Evolutionary conservation across 2,113 vertebrate species (phyloP).

Genomic region (Corythoichthys intestinalis): DNA sequence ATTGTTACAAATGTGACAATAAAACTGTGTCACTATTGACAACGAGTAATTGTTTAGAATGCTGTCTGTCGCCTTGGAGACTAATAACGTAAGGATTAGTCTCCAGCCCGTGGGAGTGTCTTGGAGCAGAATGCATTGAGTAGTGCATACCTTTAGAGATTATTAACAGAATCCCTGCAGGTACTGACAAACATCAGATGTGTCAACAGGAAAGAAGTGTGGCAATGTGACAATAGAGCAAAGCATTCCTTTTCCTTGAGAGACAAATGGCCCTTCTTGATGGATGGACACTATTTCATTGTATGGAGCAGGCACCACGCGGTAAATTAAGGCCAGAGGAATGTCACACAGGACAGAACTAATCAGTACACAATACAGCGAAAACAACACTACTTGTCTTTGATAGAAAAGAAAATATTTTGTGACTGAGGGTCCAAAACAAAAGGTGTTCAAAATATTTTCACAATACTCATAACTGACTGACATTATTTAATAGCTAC

Average conservation of each 20-base stretch:
- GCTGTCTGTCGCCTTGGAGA: conserved; percentile 36
- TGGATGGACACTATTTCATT: conserved; percentile 39
- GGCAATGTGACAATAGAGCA: conserved; percentile 53
- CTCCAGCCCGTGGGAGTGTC: conserved; percentile 40
- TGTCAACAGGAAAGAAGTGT: conserved; percentile 48
- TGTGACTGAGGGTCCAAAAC: neutral
- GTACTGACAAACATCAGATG: conserved; percentile 52
- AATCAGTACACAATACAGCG: conserved; percentile 23
- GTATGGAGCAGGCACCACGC: conserved; percentile 42
- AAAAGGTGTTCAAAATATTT: neutral
- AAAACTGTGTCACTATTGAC: conserved; percentile 33
- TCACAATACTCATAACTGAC: too few relatives aligned
- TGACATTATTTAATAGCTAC: too few relatives aligned
- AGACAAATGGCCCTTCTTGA: conserved; percentile 34
- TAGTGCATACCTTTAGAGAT: conserved; percentile 60
- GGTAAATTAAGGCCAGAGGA: conserved; percentile 40
- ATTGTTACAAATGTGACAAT: conserved; percentile 16
- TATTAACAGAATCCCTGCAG: conserved; percentile 63
- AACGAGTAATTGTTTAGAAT: conserved; percentile 15
- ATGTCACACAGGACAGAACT: conserved; percentile 35
- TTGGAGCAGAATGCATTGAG: conserved; percentile 31
- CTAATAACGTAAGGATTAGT: conserved; percentile 57
- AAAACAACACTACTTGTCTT: conserved; percentile 2
- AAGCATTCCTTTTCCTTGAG: conserved; percentile 36
- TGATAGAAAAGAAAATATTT: neutral